phyloP scores from a whole-genome alignment of 1,140 invertebrate species.

The Caenorhabditis brenneri region DNA sequence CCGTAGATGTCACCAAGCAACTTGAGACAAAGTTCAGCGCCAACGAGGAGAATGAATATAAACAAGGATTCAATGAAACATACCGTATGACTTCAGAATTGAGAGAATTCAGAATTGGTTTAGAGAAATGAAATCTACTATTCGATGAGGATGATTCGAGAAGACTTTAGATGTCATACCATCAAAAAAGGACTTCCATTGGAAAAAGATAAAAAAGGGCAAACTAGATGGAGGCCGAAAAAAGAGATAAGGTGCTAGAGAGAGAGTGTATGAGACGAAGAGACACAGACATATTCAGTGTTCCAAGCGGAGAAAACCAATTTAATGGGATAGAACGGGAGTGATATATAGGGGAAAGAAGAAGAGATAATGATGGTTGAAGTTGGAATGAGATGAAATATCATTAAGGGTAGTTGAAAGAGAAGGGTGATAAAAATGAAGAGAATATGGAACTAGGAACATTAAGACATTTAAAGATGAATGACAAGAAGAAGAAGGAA shows the following conservation, averaged over 20 bases:
- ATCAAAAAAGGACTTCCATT: background rate
- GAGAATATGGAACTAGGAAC: background rate
- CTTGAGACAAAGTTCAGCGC: background rate
- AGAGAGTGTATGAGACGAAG: constrained; percentile 11
- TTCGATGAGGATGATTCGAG: too few species aligned
- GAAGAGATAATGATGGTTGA: background rate
- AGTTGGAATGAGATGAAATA: background rate
- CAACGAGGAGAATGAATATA: background rate
- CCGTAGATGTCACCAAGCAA: constrained; percentile 16
- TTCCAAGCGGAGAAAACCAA: background rate
- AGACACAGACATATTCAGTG: constrained; percentile 5
- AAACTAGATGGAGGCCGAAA: background rate
- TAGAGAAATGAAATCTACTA: too few species aligned
- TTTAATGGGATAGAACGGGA: constrained; percentile 1
- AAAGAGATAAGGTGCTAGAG: background rate
- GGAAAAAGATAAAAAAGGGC: background rate
- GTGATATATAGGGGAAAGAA: background rate
- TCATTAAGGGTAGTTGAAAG: background rate
- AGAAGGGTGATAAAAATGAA: background rate
- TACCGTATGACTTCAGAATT: too few species aligned
- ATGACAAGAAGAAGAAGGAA: background rate
- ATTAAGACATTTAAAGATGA: background rate
- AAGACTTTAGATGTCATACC: background rate
- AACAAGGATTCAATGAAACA: background rate
- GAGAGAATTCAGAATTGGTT: too few species aligned